Base-by-base conservation (phyloP, 2,888 invertebrate species). In the Homarus gammarus region DNA sequence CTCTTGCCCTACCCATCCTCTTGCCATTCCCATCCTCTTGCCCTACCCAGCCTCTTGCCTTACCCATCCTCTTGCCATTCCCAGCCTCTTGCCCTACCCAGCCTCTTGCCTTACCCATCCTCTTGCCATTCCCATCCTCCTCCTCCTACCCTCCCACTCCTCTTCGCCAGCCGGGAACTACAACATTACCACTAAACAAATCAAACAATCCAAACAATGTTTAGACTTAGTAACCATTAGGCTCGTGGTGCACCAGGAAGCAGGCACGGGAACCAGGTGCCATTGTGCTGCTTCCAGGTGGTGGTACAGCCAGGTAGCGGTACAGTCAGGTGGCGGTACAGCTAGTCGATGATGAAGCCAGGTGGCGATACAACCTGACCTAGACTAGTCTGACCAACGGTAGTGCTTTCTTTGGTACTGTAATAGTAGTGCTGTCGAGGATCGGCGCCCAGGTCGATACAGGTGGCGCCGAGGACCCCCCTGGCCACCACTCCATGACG, bases 381-480 rank as follows among this genome's bases (percentile, higher is more conserved):
- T 12, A 56, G 56, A 56, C 56, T 5, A 44, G 12, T 8, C 44
- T 6, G 44, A 10, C 10, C 44, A 49, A 12, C 1, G 12, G 12
- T 10, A 49, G 12, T 49, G 12, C 12, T 49, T 10, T 49, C n/a
- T 12, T 10, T 6, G 44, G 1, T 49, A 49, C 44, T 12, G 44
- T 10, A 10, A 49, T 49, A 56, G 12, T 56, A 18, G 12, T 56
- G 22, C 18, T 0, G 10, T 5, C 56, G 15, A 18, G 70, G 31
- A 31, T 33, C 70, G 27, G 64, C 70, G 31, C 56, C 56, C 38
- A 79, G 79, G 79, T 79, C 79, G 79, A 79, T 79, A 79, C 79
- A 79, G 79, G 79, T 79, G 79, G 79, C 79, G 79, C 79, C 79
- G 38, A 22, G 64, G 22, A 36, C 61, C 38, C 61, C 78, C 78